phyloP scores from a whole-genome alignment of 2,797 vertebrate genomes.

The Mus minutoides region DNA sequence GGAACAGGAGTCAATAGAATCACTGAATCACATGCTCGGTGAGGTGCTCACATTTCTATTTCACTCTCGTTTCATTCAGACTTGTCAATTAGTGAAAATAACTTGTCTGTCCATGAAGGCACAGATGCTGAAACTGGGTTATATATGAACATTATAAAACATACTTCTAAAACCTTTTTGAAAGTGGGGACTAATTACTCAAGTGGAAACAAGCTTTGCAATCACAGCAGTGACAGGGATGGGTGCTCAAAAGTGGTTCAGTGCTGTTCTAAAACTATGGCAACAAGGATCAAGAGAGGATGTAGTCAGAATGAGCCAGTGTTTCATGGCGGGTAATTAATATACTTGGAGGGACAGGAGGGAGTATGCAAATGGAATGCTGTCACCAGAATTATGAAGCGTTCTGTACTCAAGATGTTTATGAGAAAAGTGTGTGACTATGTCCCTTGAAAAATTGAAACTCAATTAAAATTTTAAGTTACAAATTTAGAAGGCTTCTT shows the following conservation, averaged over 20 bases:
- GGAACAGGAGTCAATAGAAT: background rate
- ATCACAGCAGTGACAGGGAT: background rate
- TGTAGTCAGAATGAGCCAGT: background rate
- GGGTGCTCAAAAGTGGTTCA: background rate
- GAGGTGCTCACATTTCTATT: fast-evolving
- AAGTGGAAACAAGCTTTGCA: background rate
- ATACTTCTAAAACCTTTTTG: background rate
- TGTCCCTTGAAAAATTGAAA: background rate
- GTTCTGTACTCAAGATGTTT: background rate
- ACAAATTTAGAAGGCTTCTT: background rate
- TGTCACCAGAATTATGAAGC: background rate
- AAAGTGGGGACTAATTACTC: background rate
- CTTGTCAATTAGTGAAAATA: background rate
- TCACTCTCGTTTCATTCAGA: background rate
- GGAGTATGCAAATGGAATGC: background rate
- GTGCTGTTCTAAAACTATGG: background rate
- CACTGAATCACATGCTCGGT: background rate
- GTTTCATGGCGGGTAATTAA: background rate
- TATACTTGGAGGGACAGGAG: background rate
- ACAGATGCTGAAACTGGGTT: too few relatives aligned
- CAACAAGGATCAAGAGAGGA: background rate
- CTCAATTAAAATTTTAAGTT: background rate
- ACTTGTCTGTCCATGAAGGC: too few relatives aligned
- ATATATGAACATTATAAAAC: background rate
- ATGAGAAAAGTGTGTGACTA: background rate